Evolutionary conservation across 2,797 vertebrate genomes (phyloP), one percentile per base, ranked within the genome.

Genomic region (Enteromius treurensis): DNA sequence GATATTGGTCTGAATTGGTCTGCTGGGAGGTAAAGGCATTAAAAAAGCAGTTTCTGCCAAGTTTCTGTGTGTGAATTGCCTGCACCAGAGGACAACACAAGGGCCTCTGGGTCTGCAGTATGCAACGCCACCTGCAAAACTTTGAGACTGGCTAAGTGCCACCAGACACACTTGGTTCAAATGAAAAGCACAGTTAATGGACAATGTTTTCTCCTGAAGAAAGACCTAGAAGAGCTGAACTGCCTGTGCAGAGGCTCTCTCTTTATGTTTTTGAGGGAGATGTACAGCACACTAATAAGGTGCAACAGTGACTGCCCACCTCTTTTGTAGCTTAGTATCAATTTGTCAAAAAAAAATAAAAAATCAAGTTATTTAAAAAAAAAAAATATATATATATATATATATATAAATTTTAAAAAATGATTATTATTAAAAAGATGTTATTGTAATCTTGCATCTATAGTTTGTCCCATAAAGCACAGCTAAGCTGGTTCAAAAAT

Each of bases 61-160:
- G 14, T 73, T 53, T 80, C 79, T 69, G 65, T 68, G 77, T 83
- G 76, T 37, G 79, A 80, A 77, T 17, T 37, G 68, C 42, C 65
- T 45, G 75, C 77, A 67, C 37, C 51, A 83, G 80, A 71, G 55
- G 51, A 82, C 32, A 75, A 64, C 75, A 86, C 76, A 81, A 42
- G 64, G 13, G 37, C 26, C 84, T 80, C 70, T 49, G 51, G n/a
- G 58, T 70, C 62, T 21, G 68, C 47, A 17, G 29, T 77, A 68
- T 76, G 69, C 42, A 80, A 49, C 11, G 2, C 51, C 60, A 75
- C 73, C 64, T 53, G 76, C 82, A 81, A 78, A 84, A 70, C 34
- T 55, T 42, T n/a, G n/a, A 64, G 45, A 42, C n/a, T 23, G 55
- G 55, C 58, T 21, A 76, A 75, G 60, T 55, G 73, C 73, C 81